Evolutionary conservation across 2,888 invertebrate genomes (phyloP).

Genomic region (Deroplatys truncata): DNA sequence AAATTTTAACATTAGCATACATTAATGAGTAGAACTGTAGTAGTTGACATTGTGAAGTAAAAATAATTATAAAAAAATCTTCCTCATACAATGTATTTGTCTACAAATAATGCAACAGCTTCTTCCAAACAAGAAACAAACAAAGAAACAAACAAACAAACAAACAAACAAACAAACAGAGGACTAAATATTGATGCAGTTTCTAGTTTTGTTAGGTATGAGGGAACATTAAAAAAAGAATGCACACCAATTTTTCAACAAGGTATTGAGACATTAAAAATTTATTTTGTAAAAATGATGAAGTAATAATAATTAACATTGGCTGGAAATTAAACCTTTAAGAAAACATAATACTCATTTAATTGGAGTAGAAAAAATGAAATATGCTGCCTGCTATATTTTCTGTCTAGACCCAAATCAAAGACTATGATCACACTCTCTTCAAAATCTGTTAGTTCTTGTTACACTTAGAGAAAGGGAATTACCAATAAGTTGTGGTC

Average conservation of each 20-base stretch:
- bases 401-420: slow-evolving; percentile 25
- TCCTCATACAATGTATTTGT: slow-evolving; percentile 1
- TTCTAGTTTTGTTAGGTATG: background rate
- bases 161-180: background rate
- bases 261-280: slow-evolving; percentile 34
- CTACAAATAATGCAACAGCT: slow-evolving; percentile 14
- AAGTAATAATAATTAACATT: slow-evolving; percentile 33
- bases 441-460: slow-evolving; percentile 1
- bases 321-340: slow-evolving; percentile 32
- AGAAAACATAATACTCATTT: slow-evolving; percentile 29
- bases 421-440: slow-evolving; percentile 20
- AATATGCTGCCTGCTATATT: slow-evolving; percentile 27
- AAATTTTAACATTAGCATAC: slow-evolving; percentile 36
- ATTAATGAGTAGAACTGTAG: slow-evolving; percentile 10
- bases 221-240: slow-evolving; percentile 27
- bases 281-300: slow-evolving; percentile 35
- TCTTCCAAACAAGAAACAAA: slow-evolving; percentile 6
- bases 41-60: slow-evolving; percentile 9
- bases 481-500: slow-evolving; percentile 2
- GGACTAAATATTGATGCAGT: background rate
- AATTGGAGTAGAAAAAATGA: slow-evolving; percentile 24
- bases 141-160: background rate
- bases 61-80: background rate
- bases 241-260: slow-evolving; percentile 31
- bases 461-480: slow-evolving; percentile 11